Conservation (phyloP, 2,888 invertebrate genomes). For the Chydorus sphaericus region DNA sequence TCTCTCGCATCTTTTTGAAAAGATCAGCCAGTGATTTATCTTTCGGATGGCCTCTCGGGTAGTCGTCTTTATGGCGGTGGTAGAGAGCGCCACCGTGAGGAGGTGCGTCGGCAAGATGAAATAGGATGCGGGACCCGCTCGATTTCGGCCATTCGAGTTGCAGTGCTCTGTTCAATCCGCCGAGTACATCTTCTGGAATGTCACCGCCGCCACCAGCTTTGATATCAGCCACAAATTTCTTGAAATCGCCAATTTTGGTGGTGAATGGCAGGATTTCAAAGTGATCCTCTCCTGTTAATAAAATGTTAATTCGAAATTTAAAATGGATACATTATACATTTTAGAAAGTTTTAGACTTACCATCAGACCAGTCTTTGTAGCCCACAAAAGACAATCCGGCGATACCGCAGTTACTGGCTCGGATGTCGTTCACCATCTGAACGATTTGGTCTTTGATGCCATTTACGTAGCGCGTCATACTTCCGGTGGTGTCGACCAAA, state of each 20-base stretch:
- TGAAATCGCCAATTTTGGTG: not conserved
- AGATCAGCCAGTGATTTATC: not conserved
- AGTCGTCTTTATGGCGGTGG: not conserved
- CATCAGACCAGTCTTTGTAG: slow-evolving; percentile 1
- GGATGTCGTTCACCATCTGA: not conserved
- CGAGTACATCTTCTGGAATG: not conserved
- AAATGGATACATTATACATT: not conserved
- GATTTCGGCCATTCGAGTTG: not conserved
- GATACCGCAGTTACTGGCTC: not conserved
- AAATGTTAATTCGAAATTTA: not conserved
- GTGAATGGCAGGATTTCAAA: not conserved
- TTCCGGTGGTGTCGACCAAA: not conserved
- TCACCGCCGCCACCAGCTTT: not conserved
- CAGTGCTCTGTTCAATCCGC: not conserved
- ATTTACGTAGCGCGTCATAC: not conserved
- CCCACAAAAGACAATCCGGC: not conserved
- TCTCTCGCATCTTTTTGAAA: not conserved
- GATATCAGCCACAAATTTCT: not conserved
- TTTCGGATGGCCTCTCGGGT: not conserved
- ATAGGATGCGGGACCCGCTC: not conserved
- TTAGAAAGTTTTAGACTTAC: no score
- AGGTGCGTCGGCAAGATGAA: not conserved
- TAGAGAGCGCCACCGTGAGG: not conserved
- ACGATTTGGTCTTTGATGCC: not conserved
- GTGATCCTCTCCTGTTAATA: not conserved